A percentile compares a stretch with the other conserved stretches of the same genome.
Evolutionary conservation across 2,888 invertebrate species (phyloP).

Genomic region (Dioctria linearis): DNA sequence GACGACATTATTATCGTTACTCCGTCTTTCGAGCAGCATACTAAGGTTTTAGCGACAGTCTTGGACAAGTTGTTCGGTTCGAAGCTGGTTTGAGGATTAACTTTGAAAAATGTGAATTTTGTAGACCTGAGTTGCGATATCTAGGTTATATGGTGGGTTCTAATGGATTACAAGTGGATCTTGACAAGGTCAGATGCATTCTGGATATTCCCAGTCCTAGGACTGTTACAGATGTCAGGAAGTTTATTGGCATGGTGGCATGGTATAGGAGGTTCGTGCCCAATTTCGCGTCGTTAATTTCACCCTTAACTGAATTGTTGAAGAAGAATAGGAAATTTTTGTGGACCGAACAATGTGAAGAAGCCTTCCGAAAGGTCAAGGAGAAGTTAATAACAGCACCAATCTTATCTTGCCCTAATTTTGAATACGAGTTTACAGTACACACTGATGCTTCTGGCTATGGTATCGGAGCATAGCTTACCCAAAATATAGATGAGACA

Average conservation of each 20-base stretch:
- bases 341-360: conserved; percentile 27
- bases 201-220: conserved; percentile 48
- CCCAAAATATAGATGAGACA: conserved; percentile 23
- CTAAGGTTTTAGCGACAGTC: not conserved
- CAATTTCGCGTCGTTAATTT: conserved; percentile 36
- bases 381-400: not conserved
- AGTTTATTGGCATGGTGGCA: conserved; percentile 52
- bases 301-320: conserved; percentile 45
- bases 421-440: conserved; percentile 26
- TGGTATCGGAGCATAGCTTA: conserved; percentile 56
- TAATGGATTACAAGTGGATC: conserved; percentile 46
- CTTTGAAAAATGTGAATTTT: conserved; percentile 51
- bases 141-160: conserved; percentile 53
- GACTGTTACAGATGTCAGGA: conserved; percentile 37
- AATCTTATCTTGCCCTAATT: conserved; percentile 31
- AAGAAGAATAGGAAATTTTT: conserved; percentile 45
- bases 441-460: conserved; percentile 55
- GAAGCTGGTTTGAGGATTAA: conserved; percentile 37
- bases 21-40: not conserved
- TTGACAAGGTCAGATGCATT: conserved; percentile 53
- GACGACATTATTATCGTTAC: conserved; percentile 4
- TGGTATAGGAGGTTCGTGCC: conserved; percentile 54
- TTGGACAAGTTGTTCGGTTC: conserved; percentile 10
- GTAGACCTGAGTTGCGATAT: conserved; percentile 44
- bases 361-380: not conserved